Conservation (phyloP, 2,888 invertebrate genomes). For the Polylopha cassiicola region DNA sequence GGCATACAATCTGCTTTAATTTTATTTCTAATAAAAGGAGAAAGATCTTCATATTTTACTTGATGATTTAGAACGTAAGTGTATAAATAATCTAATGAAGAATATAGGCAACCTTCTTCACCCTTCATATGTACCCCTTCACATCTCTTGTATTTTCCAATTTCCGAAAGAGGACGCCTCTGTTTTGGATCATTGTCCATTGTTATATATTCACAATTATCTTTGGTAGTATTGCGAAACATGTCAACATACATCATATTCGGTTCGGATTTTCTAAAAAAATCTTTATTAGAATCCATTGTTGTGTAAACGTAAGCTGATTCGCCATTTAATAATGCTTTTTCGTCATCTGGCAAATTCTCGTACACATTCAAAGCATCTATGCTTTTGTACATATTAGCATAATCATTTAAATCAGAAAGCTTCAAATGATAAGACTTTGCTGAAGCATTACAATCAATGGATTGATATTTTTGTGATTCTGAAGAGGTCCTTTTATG, state of each 20-base stretch:
- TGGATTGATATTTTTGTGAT: no score
- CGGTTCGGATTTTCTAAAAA: conserved; percentile 8
- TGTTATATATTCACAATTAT: conserved; percentile 8
- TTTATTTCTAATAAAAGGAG: conserved; percentile 47
- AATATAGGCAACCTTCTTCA: conserved; percentile 43
- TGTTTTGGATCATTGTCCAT: conserved; percentile 2
- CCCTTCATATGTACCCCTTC: conserved; percentile 45
- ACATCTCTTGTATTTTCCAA: no score
- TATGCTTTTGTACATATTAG: background rate
- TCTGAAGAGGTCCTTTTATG: no score
- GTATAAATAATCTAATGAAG: conserved; percentile 37
- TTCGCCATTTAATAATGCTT: conserved; percentile 25
- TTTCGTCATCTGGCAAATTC: conserved; percentile 45
- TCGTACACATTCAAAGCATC: background rate
- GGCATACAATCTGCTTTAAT: conserved; percentile 38
- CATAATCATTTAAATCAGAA: background rate
- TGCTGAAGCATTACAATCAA: no score
- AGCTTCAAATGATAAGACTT: no score
- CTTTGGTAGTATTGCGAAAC: conserved; percentile 3
- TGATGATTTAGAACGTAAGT: conserved; percentile 44
- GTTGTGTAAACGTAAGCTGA: conserved; percentile 1
- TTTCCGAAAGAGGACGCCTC: conserved; percentile 4
- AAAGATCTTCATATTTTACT: conserved; percentile 31
- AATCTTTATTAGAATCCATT: background rate
- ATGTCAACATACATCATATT: conserved; percentile 11